phyloP scores from a whole-genome alignment of 1,140 invertebrate species.

The Meloidogyne chitwoodi region DNA sequence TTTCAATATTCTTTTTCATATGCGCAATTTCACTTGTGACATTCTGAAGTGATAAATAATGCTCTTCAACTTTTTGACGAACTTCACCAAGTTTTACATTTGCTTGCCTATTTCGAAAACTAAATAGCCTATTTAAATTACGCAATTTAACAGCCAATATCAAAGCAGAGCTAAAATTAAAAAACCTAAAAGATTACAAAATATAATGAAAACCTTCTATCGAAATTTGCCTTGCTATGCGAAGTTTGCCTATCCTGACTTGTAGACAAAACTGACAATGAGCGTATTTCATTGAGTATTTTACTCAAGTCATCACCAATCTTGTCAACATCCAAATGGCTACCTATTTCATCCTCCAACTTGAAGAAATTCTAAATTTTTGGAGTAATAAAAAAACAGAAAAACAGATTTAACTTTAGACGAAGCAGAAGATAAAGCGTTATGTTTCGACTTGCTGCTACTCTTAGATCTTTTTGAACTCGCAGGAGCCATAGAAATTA shows the following conservation, averaged over 20 bases:
- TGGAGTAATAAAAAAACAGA: not conserved
- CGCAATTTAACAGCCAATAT: constrained; percentile 12
- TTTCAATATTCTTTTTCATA: constrained; percentile 31
- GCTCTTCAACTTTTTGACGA: constrained; percentile 23
- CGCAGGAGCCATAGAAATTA: not conserved
- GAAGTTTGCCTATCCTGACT: not conserved
- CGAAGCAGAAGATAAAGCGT: not conserved
- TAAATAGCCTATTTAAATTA: constrained; percentile 23
- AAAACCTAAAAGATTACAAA: not conserved
- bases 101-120: constrained; percentile 19
- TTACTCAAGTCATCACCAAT: not conserved
- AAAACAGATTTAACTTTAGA: not conserved
- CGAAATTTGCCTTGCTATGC: not conserved
- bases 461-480: not conserved
- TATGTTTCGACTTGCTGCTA: not conserved
- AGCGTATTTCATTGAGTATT: not conserved
- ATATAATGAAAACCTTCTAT: not conserved
- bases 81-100: constrained; percentile 14
- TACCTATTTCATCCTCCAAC: not conserved
- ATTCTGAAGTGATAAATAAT: constrained; percentile 30
- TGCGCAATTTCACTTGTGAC: constrained; percentile 31
- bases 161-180: constrained; percentile 6
- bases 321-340: not conserved
- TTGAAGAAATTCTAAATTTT: not conserved
- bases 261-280: not conserved